Base-by-base conservation (phyloP, 2,797 vertebrate species). In the Oreochromis mossambicus region DNA sequence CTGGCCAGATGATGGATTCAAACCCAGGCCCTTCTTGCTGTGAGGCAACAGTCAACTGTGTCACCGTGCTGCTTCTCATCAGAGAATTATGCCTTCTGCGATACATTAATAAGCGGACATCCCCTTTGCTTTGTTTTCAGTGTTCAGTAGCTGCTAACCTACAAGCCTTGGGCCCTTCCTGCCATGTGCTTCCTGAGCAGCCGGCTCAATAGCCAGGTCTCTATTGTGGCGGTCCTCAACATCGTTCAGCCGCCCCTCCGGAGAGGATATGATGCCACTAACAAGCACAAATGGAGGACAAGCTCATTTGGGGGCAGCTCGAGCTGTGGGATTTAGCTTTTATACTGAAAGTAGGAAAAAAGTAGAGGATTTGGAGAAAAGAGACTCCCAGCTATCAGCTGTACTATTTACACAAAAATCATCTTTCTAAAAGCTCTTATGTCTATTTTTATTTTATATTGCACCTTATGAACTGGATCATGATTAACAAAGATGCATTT, bases 401-500 rank as follows among this genome's bases (percentile, higher is more conserved):
- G n/a, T 15, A 43, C 36, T 10, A 0, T 68, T 43, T 70, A 26
- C 63, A 66, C 4, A 43, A 43, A 46, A 26, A 3, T 3, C 15
- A 46, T 10, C 7, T 73, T 48, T 73, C 38, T 43, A 70, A 43
- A 66, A 43, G 21, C 5, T 24, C 21, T 70, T 24, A 4, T 15
- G 10, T 8, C 15, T 2, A 26, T 48, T 29, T 19, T 46, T 15
- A 29, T 48, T 73, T 73, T 73, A 48, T 17, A 17, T 73, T 29
- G 24, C 10, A 0, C 4, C 0, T 29, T 48, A 12, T 73, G 15
- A 48, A 46, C 24, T 5, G 9, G 14, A 11, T 26, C 41, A 1
- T 29, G 21, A 48, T 7, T 26, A 73, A 73, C 24, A 73, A 73
- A 21, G 48, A 8, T 1, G 0, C 43, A 73, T 29, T 24, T 32